These are phyloP conservation scores for Pavo muticus DNA, from an alignment of 2,113 vertebrate species.

Conservation along the genomic window DNA sequence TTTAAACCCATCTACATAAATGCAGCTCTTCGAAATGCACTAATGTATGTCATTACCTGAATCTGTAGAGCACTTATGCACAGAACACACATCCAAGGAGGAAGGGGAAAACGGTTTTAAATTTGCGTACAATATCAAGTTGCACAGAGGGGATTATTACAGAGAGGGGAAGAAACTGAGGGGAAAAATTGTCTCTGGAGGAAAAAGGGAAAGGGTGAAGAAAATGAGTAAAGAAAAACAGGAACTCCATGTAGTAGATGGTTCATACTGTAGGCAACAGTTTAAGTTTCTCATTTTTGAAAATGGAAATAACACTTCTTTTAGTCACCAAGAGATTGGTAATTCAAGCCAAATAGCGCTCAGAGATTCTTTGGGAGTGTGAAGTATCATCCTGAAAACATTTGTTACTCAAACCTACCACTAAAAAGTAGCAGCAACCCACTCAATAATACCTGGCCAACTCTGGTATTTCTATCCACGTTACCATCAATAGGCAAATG, in stretches of 20 bases:
- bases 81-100: not conserved
- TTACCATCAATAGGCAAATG: not conserved
- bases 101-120: not conserved
- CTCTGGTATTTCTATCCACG: not conserved
- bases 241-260: not conserved
- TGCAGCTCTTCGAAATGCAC: not conserved
- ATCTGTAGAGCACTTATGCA: not conserved
- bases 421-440: not conserved
- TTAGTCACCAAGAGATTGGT: not conserved
- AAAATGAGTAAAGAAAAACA: not conserved
- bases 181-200: not conserved
- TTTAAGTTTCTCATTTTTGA: not conserved
- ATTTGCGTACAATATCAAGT: not conserved
- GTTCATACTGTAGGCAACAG: constrained; percentile 17
- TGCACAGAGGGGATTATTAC: not conserved
- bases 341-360: constrained; percentile 18
- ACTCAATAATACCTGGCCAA: not conserved
- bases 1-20: constrained; percentile 21
- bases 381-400: not conserved
- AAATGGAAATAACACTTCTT: not conserved
- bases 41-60: not conserved
- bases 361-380: constrained; percentile 9
- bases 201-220: not conserved
- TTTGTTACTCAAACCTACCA: not conserved
- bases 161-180: not conserved